Conservation (phyloP, 2,888 invertebrate species). For the Mythimna pallens region DNA sequence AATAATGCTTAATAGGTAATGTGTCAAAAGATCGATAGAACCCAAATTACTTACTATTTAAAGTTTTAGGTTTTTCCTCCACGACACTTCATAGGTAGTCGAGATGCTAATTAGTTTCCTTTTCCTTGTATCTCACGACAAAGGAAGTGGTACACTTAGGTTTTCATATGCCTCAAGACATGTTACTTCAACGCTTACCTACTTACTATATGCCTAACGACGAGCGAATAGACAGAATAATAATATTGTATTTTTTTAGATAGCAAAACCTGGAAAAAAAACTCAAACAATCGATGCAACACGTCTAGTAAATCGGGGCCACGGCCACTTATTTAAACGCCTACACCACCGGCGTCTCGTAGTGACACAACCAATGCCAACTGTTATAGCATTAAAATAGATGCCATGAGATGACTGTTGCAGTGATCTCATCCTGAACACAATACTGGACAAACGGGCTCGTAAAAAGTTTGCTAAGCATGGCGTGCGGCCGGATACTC, state of each 20-base stretch:
- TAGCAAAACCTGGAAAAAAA: conserved; percentile 34
- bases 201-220: conserved; percentile 4
- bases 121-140: conserved; percentile 3
- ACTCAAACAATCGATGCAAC: conserved; percentile 54
- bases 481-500: conserved; percentile 35
- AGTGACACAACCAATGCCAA: conserved; percentile 69
- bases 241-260: no score
- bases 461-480: conserved; percentile 37
- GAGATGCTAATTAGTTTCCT: conserved; percentile 1
- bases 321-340: conserved; percentile 81
- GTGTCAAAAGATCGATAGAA: neutral
- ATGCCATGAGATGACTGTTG: conserved; percentile 62
- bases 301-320: conserved; percentile 76
- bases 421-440: conserved; percentile 66
- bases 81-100: neutral
- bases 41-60: neutral
- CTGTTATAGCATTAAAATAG: conserved; percentile 69
- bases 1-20: conserved; percentile 4
- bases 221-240: conserved; percentile 7
- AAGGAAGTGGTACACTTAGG: neutral
- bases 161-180: no score
- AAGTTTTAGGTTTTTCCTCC: neutral
- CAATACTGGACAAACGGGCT: conserved; percentile 63
- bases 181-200: neutral
- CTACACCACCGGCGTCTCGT: conserved; percentile 71